phyloP scores from a whole-genome alignment of 2,888 invertebrate species.

The Copidosoma aretas region DNA sequence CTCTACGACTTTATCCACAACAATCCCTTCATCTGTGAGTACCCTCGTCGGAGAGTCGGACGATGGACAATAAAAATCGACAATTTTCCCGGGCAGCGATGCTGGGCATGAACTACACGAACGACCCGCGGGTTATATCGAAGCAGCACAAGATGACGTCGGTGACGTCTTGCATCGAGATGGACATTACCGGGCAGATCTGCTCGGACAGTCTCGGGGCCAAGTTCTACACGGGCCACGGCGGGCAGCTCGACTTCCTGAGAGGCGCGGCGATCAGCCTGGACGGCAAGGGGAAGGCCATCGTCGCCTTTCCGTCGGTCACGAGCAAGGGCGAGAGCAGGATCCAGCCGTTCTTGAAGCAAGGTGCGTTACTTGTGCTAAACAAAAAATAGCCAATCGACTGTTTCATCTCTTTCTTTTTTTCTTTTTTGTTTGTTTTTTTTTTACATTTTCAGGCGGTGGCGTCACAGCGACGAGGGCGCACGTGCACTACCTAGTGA shows the following conservation, averaged over 20 bases:
- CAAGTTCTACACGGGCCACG: conserved; percentile 82
- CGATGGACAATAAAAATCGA: too few species aligned
- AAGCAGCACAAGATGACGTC: conserved; percentile 71
- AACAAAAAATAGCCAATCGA: too few species aligned
- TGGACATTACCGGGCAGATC: conserved; percentile 72
- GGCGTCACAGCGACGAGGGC: conserved; percentile 93
- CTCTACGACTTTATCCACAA: conserved; percentile 71
- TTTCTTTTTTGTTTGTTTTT: too few species aligned
- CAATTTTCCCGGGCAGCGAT: too few species aligned
- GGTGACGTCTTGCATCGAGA: conserved; percentile 72
- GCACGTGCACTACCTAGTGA: conserved; percentile 92
- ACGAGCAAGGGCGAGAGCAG: conserved; percentile 83
- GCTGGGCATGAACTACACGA: conserved; percentile 66
- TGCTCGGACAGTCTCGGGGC: conserved; percentile 68
- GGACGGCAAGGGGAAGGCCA: conserved; percentile 89
- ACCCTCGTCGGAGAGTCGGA: too few species aligned
- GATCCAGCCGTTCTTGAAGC: conserved; percentile 82
- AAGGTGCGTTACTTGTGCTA: too few species aligned
- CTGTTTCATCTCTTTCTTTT: too few species aligned
- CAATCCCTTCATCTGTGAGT: conserved; percentile 68
- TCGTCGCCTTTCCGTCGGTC: conserved; percentile 85
- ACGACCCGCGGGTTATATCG: conserved; percentile 66
- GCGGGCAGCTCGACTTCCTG: conserved; percentile 94
- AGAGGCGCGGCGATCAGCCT: conserved; percentile 84
- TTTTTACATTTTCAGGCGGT: conserved; percentile 71